A percentile compares a stretch with the other conserved stretches of the same genome.
Evolutionary conservation across 2,888 invertebrate genomes (phyloP).

Genomic region (Cataglyphis rosenhaueri): DNA sequence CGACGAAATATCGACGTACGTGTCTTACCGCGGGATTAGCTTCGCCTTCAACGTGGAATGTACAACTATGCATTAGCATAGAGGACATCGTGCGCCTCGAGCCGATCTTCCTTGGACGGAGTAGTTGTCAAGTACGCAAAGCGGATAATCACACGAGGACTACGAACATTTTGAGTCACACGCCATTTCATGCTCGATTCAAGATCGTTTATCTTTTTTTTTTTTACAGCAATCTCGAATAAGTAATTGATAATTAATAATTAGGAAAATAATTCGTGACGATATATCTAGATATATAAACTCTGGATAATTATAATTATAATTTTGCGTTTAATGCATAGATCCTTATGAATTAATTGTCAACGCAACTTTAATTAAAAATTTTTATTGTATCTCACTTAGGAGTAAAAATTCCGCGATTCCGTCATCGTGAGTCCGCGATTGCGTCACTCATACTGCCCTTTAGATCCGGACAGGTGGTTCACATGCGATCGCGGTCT

Average conservation of each 20-base stretch:
- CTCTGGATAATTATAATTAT: neutral
- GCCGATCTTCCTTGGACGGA: conserved; percentile 20
- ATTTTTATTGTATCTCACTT: neutral
- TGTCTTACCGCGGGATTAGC: conserved; percentile 21
- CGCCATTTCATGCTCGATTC: neutral
- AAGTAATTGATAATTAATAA: neutral
- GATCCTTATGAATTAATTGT: neutral
- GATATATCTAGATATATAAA: neutral
- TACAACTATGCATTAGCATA: conserved; percentile 46
- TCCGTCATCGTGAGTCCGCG: conserved; percentile 6
- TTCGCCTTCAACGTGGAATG: conserved; percentile 35
- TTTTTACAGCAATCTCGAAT: neutral
- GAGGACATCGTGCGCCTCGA: conserved; percentile 15
- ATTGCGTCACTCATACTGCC: conserved; percentile 1
- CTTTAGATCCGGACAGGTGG: conserved; percentile 31
- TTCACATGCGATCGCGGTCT: conserved; percentile 39
- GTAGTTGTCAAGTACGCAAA: conserved; percentile 6
- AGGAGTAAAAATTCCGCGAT: neutral
- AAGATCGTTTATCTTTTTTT: neutral
- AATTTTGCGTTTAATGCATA: neutral
- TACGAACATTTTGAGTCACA: neutral
- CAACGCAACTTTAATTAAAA: neutral
- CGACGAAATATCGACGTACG: conserved; percentile 33
- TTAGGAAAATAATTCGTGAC: neutral
- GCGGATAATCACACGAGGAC: neutral